These are phyloP conservation scores for Sturnira hondurensis DNA, from an alignment of 2,113 vertebrate species.

Conservation along the genomic window DNA sequence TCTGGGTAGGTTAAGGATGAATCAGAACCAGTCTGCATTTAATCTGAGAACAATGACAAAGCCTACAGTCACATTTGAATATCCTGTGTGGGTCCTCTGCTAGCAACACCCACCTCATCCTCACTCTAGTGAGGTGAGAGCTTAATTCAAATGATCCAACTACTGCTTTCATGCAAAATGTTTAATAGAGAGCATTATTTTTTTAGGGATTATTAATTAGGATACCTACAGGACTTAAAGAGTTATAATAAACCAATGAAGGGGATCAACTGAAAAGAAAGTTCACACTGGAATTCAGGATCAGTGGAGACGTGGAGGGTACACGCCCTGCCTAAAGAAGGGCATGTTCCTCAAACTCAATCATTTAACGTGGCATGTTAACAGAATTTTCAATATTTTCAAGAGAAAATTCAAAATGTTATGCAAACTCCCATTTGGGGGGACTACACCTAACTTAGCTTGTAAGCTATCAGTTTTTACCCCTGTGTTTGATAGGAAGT, in stretches of 20 bases:
- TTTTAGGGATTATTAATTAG: neutral
- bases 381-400: neutral
- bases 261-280: neutral
- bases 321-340: neutral
- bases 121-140: neutral
- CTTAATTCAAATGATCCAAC: neutral
- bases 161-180: neutral
- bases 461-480: neutral
- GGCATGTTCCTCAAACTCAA: fast-evolving
- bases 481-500: neutral
- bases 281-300: neutral
- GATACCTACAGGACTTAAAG: neutral
- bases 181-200: neutral
- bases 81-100: neutral
- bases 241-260: neutral
- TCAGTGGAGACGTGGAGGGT: neutral
- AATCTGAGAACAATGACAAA: neutral
- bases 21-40: neutral
- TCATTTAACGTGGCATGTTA: neutral
- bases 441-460: neutral
- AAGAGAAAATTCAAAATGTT: neutral
- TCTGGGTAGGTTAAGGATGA: neutral
- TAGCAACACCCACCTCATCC: neutral
- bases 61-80: neutral
- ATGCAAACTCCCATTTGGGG: neutral